A percentile compares a stretch with the other conserved stretches of the same genome.
These are phyloP conservation scores for Emys orbicularis DNA, from an alignment of 2,797 vertebrate species.

Conservation along the genomic window DNA sequence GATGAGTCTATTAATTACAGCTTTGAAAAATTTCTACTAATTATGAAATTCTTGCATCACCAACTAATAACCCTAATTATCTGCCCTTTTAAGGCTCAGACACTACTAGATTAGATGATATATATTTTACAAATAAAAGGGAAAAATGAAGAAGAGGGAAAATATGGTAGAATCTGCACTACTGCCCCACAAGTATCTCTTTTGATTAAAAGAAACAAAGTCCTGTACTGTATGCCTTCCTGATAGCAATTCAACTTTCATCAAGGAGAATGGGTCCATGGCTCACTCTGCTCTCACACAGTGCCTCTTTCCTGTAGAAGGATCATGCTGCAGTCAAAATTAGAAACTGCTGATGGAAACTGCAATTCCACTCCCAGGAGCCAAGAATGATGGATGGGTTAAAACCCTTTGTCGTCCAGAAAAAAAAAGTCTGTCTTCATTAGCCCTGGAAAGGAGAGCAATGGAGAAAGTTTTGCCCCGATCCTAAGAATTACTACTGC, in stretches of 20 bases:
- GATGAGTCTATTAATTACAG: not conserved
- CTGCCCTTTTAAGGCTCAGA: not conserved
- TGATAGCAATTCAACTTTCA: not conserved
- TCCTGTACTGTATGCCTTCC: not conserved
- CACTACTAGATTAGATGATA: not conserved
- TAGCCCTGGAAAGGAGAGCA: not conserved
- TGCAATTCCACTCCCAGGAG: accelerated
- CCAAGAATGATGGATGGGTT: not conserved
- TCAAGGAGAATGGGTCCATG: not conserved
- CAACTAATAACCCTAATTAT: not conserved
- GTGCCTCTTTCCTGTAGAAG: not conserved
- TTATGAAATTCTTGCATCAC: not conserved
- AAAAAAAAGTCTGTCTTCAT: not conserved
- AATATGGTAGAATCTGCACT: not conserved
- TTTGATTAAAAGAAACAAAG: not conserved
- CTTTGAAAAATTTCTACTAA: not conserved
- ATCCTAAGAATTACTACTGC: not conserved
- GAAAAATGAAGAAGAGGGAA: not conserved
- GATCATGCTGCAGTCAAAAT: not conserved
- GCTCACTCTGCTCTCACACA: not conserved
- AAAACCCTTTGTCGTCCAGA: not conserved
- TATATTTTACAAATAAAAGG: not conserved
- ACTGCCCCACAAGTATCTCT: not conserved
- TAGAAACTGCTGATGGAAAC: not conserved
- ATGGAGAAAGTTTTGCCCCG: too few species aligned